Evolutionary conservation across 1,140 invertebrate genomes (phyloP).

Genomic region (Gryllus bimaculatus): DNA sequence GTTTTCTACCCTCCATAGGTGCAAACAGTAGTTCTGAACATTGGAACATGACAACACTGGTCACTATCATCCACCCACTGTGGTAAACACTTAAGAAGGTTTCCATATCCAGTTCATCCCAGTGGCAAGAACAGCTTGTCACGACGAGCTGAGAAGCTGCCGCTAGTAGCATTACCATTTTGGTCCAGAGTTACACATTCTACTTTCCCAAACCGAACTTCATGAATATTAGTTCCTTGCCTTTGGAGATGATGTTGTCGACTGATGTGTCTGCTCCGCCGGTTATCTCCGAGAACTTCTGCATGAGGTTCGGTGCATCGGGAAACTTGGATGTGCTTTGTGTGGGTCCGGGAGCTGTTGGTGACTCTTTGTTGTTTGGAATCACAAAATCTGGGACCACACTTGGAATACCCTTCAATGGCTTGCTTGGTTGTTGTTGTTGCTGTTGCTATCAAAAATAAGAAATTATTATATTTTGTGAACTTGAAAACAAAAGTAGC

Average conservation of each 20-base stretch:
- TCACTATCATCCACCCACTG: not conserved
- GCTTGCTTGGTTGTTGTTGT: slow-evolving; percentile 23
- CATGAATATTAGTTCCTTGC: slow-evolving; percentile 83
- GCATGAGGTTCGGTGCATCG: slow-evolving; percentile 60
- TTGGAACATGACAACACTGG: not conserved
- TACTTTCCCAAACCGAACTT: slow-evolving; percentile 66
- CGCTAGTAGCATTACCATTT: not conserved
- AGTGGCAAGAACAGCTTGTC: not conserved
- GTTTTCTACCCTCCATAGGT: not conserved
- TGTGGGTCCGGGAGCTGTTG: slow-evolving; percentile 18
- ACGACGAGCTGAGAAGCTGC: not conserved
- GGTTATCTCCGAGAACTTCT: slow-evolving; percentile 68
- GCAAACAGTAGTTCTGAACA: not conserved
- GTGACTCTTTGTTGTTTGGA: slow-evolving; percentile 25
- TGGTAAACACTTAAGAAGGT: not conserved
- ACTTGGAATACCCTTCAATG: slow-evolving; percentile 29
- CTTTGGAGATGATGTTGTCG: slow-evolving; percentile 66
- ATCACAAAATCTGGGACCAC: slow-evolving; percentile 32
- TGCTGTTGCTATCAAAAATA: slow-evolving; percentile 27
- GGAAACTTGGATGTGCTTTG: slow-evolving; percentile 19
- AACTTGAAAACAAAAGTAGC: no score
- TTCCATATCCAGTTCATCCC: not conserved
- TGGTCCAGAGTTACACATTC: not conserved
- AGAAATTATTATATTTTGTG: no score
- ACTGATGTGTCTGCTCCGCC: slow-evolving; percentile 50